Percentiles rank a stretch among this genome's conserved stretches.
Conservation (phyloP, 2,113 vertebrate species). For the Candoia aspera region DNA sequence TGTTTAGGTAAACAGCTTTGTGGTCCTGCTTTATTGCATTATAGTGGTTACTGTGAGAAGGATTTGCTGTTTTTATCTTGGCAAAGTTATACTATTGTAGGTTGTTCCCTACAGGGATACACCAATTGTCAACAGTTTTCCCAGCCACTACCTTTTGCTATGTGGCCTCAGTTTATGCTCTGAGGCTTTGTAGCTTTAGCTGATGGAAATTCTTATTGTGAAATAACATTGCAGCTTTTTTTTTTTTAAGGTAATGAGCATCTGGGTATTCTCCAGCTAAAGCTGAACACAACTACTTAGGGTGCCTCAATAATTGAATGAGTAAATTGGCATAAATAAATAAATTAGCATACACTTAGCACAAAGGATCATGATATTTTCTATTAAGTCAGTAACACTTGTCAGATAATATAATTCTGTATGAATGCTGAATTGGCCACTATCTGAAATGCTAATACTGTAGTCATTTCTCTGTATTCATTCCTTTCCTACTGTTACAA, state of each 20-base stretch:
- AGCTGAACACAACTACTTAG: background rate
- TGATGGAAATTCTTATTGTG: background rate
- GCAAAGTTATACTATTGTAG: background rate
- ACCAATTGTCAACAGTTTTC: background rate
- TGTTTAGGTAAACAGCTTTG: background rate
- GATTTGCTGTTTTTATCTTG: background rate
- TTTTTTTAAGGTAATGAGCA: background rate
- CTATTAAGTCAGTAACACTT: background rate
- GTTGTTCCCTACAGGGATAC: background rate
- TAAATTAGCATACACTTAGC: background rate
- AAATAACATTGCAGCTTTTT: background rate
- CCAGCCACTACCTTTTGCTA: background rate
- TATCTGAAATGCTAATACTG: background rate
- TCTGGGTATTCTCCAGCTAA: background rate
- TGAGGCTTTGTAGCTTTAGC: background rate
- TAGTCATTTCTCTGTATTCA: background rate
- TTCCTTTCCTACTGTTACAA: background rate
- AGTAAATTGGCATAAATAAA: slow-evolving; percentile 1
- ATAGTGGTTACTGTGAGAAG: background rate
- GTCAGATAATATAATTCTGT: background rate
- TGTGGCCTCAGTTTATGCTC: background rate
- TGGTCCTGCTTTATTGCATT: background rate
- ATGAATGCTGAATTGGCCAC: background rate
- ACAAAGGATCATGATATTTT: background rate
- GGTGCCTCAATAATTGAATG: background rate